Evolutionary conservation across 2,797 vertebrate genomes (phyloP).

Genomic region (Siniperca scherzeri): DNA sequence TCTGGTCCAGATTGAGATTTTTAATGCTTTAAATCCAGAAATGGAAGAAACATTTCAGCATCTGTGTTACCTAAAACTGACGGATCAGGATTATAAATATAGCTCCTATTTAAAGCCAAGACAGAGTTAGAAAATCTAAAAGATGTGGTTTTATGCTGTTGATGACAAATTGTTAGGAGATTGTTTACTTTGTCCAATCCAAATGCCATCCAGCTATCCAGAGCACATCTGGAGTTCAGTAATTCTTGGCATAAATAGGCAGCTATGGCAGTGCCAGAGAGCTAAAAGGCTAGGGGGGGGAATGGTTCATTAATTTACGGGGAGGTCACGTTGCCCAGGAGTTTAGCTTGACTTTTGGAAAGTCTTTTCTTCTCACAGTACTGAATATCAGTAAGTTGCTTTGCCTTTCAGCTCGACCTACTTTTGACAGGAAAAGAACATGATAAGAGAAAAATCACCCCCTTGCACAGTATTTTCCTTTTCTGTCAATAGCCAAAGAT

Average conservation of each 20-base stretch:
- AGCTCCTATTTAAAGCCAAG: background rate
- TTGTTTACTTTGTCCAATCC: slow-evolving; percentile 7
- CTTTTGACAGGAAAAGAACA: slow-evolving; percentile 64
- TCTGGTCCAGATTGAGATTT: background rate
- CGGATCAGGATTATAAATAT: background rate
- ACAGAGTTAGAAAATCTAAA: background rate
- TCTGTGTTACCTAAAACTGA: background rate
- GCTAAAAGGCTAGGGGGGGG: background rate
- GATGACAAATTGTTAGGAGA: background rate
- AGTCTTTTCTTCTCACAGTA: slow-evolving; percentile 55
- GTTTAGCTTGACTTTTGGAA: slow-evolving; percentile 63
- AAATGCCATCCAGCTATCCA: slow-evolving; percentile 12
- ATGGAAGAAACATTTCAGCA: background rate
- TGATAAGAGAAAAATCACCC: slow-evolving; percentile 60
- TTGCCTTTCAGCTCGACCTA: slow-evolving; percentile 72
- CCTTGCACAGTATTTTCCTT: slow-evolving; percentile 39
- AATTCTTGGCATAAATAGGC: slow-evolving; percentile 1
- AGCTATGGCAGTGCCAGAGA: background rate
- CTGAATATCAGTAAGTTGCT: slow-evolving; percentile 55
- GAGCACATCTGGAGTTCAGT: slow-evolving; percentile 24
- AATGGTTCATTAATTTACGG: slow-evolving; percentile 26
- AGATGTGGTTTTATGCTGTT: background rate
- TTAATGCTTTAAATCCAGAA: background rate
- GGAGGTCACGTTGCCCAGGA: slow-evolving; percentile 46
- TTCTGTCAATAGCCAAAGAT: slow-evolving; percentile 69